Evolutionary conservation across 2,113 vertebrate genomes (phyloP).

Genomic region (Etheostoma cragini): DNA sequence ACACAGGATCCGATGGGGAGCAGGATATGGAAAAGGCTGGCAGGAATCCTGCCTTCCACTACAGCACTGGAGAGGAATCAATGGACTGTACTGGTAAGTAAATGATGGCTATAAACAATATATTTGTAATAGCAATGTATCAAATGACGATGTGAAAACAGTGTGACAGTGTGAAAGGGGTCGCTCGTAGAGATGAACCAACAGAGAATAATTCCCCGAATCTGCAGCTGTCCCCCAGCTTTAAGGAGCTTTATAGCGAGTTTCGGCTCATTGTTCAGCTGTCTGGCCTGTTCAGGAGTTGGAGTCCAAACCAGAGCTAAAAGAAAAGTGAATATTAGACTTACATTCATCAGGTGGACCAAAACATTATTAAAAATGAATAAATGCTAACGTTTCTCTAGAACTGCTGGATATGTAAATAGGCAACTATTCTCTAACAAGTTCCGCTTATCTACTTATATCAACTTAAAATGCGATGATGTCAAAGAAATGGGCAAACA

Average conservation of each 20-base stretch:
- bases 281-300: background rate
- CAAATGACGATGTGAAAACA: background rate
- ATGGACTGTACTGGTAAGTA: slow-evolving; percentile 92
- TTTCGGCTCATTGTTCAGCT: background rate
- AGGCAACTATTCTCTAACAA: no score
- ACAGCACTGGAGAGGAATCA: slow-evolving; percentile 96
- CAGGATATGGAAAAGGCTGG: slow-evolving; percentile 90
- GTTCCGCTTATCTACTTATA: no score
- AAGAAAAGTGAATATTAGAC: no score
- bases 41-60: slow-evolving; percentile 91
- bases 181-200: background rate
- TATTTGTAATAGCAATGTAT: background rate
- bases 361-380: no score
- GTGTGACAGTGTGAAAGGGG: background rate
- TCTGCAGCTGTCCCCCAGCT: no score
- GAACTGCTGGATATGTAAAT: no score
- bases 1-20: slow-evolving; percentile 96
- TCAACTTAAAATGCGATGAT: no score
- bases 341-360: no score
- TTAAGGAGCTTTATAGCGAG: background rate
- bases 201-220: background rate
- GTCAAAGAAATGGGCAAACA: background rate
- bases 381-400: no score
- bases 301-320: background rate
- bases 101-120: background rate